Conservation (phyloP, 2,888 invertebrate genomes). For the Chouioia cunea region DNA sequence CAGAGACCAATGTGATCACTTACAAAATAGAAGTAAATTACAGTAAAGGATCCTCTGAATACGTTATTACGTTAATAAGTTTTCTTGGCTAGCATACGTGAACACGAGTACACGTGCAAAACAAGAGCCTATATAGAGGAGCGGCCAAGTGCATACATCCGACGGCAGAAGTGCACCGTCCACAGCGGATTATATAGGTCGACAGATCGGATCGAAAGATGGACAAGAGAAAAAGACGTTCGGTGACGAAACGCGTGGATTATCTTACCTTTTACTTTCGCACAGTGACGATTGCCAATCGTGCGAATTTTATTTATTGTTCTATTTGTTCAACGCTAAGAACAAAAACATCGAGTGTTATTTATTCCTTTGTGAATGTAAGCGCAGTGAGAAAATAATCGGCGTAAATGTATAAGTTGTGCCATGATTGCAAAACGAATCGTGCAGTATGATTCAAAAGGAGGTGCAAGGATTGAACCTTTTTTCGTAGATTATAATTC, state of each 20-base stretch:
- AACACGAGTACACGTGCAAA: not conserved
- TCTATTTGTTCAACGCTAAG: conserved; percentile 1
- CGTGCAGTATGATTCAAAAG: too few relatives aligned
- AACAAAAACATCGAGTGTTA: not conserved
- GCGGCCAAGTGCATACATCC: conserved; percentile 22
- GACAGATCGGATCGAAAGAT: not conserved
- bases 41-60: too few relatives aligned
- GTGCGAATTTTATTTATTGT: too few relatives aligned
- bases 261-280: not conserved
- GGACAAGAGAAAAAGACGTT: conserved; percentile 1
- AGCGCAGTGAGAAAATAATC: not conserved
- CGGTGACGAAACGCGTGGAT: not conserved
- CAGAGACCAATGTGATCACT: too few relatives aligned
- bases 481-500: too few relatives aligned
- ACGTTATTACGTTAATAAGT: too few relatives aligned
- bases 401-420: too few relatives aligned
- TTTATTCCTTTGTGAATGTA: not conserved
- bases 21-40: too few relatives aligned
- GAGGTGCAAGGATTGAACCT: too few relatives aligned
- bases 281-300: conserved; percentile 16
- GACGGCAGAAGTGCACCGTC: conserved; percentile 11
- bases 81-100: not conserved
- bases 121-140: conserved; percentile 1
- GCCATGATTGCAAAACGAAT: too few relatives aligned
- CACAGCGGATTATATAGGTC: not conserved